Base-by-base conservation (phyloP, 92 coral and sea anemone genomes). In the Zoanthus sociatus region DNA sequence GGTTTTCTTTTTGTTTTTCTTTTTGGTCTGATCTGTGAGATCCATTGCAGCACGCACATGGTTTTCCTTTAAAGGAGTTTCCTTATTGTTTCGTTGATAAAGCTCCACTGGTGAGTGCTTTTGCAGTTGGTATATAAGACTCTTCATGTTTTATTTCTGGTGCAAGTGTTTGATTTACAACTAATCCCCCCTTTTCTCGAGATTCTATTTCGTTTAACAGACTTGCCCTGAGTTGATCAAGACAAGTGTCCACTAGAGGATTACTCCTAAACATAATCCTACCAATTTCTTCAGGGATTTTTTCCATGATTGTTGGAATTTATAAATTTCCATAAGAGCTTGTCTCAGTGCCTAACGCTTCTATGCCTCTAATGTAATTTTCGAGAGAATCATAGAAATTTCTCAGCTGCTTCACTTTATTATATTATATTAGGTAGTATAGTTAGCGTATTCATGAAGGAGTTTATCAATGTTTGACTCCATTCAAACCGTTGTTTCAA, bases 391-490 rank as follows among this genome's bases (percentile, higher is more conserved):
- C 82, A 54, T 77, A 54, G 82, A 77, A 77, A 26, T 73, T 66
- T 63, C 68, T 48, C 69, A 84, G 88, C 71, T 72, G 64, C 50
- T 50, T 72, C 12, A 84, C 69, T 7, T 84, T 76, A 33, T 26
- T 76, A 44, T 70, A 50, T 20, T 53, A 31, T 44, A 0, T 50
- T 72, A 1, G 78, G 88, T 71, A 53, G 16, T 70, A 51, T 71
- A 10, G 88, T 71, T 72, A 84, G 78, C 47, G 88, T 33, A 54
- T 84, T 64, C 78, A 84, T 84, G 69, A 71, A 84, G 67, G 67
- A 71, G 77, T 84, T 84, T 5, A 84, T 84, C 71, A 84, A 63
- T 54, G 79, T 84, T 76, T 84, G 79, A 56, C 71, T 85, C 73
- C 82, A 61, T 66, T 82, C 88, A 68, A 67, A 83, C 12, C 87